Conservation (phyloP, 2,888 invertebrate genomes). For the Calliphora vomitoria region DNA sequence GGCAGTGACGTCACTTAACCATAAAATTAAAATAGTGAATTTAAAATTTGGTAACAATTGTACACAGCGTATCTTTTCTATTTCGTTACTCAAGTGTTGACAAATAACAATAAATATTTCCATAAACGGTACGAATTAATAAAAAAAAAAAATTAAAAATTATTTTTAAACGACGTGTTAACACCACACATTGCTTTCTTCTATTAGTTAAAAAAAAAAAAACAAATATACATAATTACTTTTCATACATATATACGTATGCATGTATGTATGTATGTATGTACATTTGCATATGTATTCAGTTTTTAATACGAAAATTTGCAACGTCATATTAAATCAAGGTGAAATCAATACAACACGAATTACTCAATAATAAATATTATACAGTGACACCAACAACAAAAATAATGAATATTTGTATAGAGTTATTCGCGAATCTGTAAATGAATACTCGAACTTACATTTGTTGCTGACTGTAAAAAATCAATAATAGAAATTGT, state of each 20-base stretch:
- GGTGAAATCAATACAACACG: slow-evolving; percentile 69
- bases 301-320: slow-evolving; percentile 37
- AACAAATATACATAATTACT: not conserved
- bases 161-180: slow-evolving; percentile 34
- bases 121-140: slow-evolving; percentile 29
- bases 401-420: slow-evolving; percentile 44
- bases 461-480: slow-evolving; percentile 16
- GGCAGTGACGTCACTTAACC: slow-evolving; percentile 68
- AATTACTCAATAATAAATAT: slow-evolving; percentile 13
- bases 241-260: not conserved
- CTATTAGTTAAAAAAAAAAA: slow-evolving; percentile 3
- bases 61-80: slow-evolving; percentile 23
- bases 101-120: slow-evolving; percentile 24
- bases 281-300: not conserved
- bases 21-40: slow-evolving; percentile 23
- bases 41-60: slow-evolving; percentile 33
- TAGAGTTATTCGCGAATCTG: slow-evolving; percentile 27
- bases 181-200: not conserved
- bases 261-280: not conserved
- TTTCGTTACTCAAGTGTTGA: not conserved
- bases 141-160: too few species aligned
- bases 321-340: slow-evolving; percentile 69
- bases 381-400: slow-evolving; percentile 9
- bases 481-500: slow-evolving; percentile 34
- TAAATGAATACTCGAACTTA: slow-evolving; percentile 6